These are phyloP conservation scores for Coelopa pilipes DNA, from an alignment of 2,888 invertebrate species.

Conservation along the genomic window DNA sequence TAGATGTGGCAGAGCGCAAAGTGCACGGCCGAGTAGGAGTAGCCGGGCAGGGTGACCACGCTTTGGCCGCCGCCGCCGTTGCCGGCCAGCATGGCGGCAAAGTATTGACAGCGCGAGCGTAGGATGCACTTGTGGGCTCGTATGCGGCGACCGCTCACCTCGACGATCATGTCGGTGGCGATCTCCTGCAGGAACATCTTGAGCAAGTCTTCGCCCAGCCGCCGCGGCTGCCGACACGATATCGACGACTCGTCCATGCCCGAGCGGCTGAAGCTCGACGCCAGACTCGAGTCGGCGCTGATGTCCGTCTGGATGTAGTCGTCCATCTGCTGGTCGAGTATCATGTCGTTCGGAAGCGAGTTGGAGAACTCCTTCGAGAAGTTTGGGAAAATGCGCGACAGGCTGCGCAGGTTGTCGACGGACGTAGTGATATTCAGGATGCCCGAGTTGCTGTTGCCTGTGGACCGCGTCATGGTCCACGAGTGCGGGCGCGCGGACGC, in stretches of 20 bases:
- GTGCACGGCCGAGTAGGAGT: slow-evolving; percentile 83
- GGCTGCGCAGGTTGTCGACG: slow-evolving; percentile 71
- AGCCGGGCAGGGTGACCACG: slow-evolving; percentile 86
- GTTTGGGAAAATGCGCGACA: slow-evolving; percentile 74
- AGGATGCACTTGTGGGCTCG: slow-evolving; percentile 93
- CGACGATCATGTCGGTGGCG: slow-evolving; percentile 86
- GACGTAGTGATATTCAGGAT: slow-evolving; percentile 69
- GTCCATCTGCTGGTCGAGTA: slow-evolving; percentile 53
- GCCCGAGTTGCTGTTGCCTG: slow-evolving; percentile 65
- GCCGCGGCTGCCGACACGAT: slow-evolving; percentile 69
- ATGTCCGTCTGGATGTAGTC: slow-evolving; percentile 69
- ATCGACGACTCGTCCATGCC: slow-evolving; percentile 69
- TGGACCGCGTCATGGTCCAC: slow-evolving; percentile 72
- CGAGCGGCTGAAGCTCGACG: slow-evolving; percentile 71
- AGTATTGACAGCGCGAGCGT: slow-evolving; percentile 91
- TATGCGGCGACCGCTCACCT: slow-evolving; percentile 83
- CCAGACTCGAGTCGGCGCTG: slow-evolving; percentile 71
- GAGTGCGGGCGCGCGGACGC: slow-evolving; percentile 67
- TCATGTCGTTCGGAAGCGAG: slow-evolving; percentile 64
- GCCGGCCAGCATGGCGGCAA: slow-evolving; percentile 89
- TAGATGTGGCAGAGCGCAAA: slow-evolving; percentile 94
- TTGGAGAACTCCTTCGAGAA: slow-evolving; percentile 67
- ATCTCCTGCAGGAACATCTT: slow-evolving; percentile 93
- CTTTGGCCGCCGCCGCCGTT: slow-evolving; percentile 80
- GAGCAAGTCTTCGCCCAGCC: slow-evolving; percentile 86